Percentiles rank a stretch among this genome's conserved stretches.
Conservation (phyloP, 2,888 invertebrate genomes). For the Mythimna pallens region DNA sequence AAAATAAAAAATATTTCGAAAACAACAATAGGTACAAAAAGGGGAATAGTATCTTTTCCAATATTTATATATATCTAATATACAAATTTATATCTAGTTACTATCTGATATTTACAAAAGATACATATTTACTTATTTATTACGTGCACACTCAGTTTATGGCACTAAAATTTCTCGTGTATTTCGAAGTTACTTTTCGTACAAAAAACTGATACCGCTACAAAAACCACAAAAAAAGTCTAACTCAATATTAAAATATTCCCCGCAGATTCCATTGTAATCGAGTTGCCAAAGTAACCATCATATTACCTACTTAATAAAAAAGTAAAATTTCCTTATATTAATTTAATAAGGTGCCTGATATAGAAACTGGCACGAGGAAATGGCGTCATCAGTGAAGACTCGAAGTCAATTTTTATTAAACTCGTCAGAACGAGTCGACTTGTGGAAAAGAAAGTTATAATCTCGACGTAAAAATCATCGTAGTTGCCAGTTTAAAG, state of each 20-base stretch:
- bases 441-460: constrained; percentile 58
- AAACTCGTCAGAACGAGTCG: constrained; percentile 64
- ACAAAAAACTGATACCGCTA: not conserved
- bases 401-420: constrained; percentile 70
- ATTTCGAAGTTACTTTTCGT: not conserved
- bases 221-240: not conserved
- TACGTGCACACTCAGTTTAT: too few species aligned
- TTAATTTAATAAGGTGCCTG: constrained; percentile 61
- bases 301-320: constrained; percentile 40
- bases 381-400: constrained; percentile 55
- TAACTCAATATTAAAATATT: not conserved
- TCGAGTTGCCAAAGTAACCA: constrained; percentile 40
- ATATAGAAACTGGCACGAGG: constrained; percentile 52
- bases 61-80: too few species aligned
- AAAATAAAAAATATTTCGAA: too few species aligned
- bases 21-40: too few species aligned
- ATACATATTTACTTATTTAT: too few species aligned
- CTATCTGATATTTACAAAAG: too few species aligned
- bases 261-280: constrained; percentile 20
- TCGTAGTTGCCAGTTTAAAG: constrained; percentile 63
- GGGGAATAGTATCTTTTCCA: too few species aligned
- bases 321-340: constrained; percentile 44
- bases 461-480: constrained; percentile 65
- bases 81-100: too few species aligned
- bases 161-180: not conserved